Conservation (phyloP, 2,888 invertebrate genomes). For the Plutella xylostella region DNA sequence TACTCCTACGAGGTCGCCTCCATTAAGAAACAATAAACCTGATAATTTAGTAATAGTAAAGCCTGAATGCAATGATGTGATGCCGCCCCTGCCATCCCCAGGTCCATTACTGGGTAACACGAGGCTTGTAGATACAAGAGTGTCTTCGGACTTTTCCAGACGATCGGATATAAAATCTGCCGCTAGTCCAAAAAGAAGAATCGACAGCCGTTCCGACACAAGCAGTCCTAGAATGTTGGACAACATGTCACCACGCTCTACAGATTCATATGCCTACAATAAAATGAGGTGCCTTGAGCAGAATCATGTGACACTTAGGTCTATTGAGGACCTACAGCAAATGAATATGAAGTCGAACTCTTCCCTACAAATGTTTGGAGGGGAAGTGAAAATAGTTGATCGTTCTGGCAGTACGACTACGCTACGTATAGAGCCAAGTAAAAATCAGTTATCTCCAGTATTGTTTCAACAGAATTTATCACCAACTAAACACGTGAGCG, state of each 20-base stretch:
- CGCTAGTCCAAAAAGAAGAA: constrained; percentile 50
- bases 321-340: constrained; percentile 70
- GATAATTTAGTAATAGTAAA: constrained; percentile 68
- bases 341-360: constrained; percentile 66
- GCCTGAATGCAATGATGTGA: constrained; percentile 57
- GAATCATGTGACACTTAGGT: constrained; percentile 55
- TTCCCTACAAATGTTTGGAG: constrained; percentile 78
- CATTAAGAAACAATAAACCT: constrained; percentile 55
- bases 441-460: constrained; percentile 68
- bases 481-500: constrained; percentile 50
- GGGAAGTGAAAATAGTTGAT: constrained; percentile 81
- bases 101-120: constrained; percentile 87
- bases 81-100: constrained; percentile 81
- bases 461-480: constrained; percentile 59
- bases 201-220: constrained; percentile 46
- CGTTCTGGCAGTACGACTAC: constrained; percentile 77
- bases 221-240: constrained; percentile 53
- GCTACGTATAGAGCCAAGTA: constrained; percentile 75
- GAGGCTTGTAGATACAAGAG: constrained; percentile 76
- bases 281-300: constrained; percentile 65
- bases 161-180: constrained; percentile 44
- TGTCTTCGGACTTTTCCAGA: constrained; percentile 49
- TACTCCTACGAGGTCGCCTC: constrained; percentile 41
- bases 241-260: constrained; percentile 49
- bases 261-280: constrained; percentile 52